Conservation (phyloP, 2,797 vertebrate genomes). For the Chelonia mydas region DNA sequence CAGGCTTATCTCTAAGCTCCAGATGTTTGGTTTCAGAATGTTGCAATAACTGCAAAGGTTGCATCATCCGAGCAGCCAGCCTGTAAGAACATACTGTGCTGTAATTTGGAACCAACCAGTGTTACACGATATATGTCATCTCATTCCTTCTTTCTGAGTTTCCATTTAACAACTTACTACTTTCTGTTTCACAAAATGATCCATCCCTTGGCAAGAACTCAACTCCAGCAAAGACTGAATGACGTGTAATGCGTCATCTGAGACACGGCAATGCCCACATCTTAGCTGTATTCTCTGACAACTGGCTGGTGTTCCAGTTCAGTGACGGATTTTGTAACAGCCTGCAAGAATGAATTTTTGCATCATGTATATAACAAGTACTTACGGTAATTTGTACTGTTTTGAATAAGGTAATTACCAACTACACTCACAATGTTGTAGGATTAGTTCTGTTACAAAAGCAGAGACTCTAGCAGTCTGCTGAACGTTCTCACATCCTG, state of each 20-base stretch:
- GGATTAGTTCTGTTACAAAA: neutral
- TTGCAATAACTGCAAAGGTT: neutral
- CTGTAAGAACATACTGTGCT: neutral
- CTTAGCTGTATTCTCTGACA: neutral
- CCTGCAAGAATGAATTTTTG: neutral
- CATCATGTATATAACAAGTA: neutral
- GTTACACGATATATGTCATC: neutral
- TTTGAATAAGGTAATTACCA: neutral
- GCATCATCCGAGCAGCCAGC: neutral
- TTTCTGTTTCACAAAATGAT: neutral
- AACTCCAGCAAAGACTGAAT: neutral
- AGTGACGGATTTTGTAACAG: neutral
- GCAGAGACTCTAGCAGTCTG: neutral
- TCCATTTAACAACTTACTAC: neutral
- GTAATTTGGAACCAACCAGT: neutral
- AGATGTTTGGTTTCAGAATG: neutral
- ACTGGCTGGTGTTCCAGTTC: neutral
- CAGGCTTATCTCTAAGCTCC: neutral
- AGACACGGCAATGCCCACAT: neutral
- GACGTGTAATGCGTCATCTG: neutral
- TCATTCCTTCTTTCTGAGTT: neutral
- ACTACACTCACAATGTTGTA: neutral
- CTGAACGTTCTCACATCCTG: neutral
- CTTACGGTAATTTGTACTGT: neutral
- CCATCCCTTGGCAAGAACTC: neutral